Base-by-base conservation (phyloP, 1,140 invertebrate species). In the Palaemon carinicauda region DNA sequence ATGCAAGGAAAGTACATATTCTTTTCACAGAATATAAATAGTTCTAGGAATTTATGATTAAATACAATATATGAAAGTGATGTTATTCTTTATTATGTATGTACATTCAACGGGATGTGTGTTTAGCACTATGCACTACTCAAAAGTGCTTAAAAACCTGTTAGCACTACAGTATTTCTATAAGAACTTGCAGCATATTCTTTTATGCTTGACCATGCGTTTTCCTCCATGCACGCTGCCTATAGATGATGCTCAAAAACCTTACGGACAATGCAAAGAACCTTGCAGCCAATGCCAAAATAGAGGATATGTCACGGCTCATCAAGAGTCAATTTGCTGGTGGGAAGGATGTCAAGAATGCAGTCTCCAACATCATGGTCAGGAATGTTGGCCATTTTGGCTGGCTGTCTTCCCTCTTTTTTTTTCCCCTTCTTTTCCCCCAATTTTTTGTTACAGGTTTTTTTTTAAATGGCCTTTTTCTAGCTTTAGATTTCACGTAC, bases 201-300 rank as follows among this genome's bases (percentile, higher is more conserved):
- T 41, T 41, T 41, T 41, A 12, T 41, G 12, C 41, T 41, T 41
- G 41, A 41, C 24, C 50, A 79, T 21, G 4, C 24, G 12, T 50
- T 24, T 24, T 29, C 19, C 31, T 71, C 4, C 60, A 51, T 24
- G 21, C 74, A 21, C 29, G 29, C 27, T 41, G 41, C 54, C 87
- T 91, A 17, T 91, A 97, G 97, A 97, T 97, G 96, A 96, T 98
- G 94, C 94, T 98, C 91, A 98, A 98, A 91, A 97, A 97, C 92
- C 92, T 99, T 29, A 98, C 97, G 3, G 97, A 98, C 90, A 98
- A 98, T 92, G 97, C 97, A 0, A 98, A 98, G 92, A 97, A 97
- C 91, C 92, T 99, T 71, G 97, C 97, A n/a, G 97, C 97, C 0
- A 98, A 98, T 91, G 97, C 97, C 0, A 98, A 98, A 92, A 98